Conservation (phyloP, 2,113 vertebrate species). For the Zingel zingel region DNA sequence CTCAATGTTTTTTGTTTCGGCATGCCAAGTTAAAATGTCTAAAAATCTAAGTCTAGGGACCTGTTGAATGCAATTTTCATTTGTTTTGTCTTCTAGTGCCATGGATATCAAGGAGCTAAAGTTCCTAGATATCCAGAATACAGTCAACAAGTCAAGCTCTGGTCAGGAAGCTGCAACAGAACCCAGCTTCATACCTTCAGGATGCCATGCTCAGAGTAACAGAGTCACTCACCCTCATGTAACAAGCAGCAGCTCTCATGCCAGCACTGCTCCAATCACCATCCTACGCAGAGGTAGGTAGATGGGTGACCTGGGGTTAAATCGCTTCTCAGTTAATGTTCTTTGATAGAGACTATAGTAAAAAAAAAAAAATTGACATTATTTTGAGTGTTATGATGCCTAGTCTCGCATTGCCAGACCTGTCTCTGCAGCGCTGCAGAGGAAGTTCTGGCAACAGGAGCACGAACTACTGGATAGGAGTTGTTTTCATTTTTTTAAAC, state of each 20-base stretch:
- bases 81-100: slow-evolving; percentile 77
- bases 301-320: neutral
- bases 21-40: neutral
- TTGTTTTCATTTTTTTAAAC: too few species aligned
- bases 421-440: too few species aligned
- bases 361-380: neutral
- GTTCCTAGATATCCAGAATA: slow-evolving; percentile 81
- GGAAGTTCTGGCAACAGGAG: too few species aligned
- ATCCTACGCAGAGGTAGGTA: slow-evolving; percentile 85
- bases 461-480: too few species aligned
- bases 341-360: neutral
- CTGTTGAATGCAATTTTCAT: neutral
- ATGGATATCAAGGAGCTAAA: slow-evolving; percentile 92
- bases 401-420: too few species aligned
- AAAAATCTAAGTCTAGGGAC: neutral
- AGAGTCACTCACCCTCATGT: slow-evolving; percentile 20
- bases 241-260: slow-evolving; percentile 60
- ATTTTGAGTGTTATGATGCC: neutral
- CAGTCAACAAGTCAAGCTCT: slow-evolving; percentile 64
- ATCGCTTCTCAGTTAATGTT: neutral
- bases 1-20: neutral
- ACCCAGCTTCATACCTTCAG: slow-evolving; percentile 70
- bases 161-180: slow-evolving; percentile 51
- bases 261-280: slow-evolving; percentile 81
- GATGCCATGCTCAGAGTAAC: slow-evolving; percentile 48